These are phyloP conservation scores for Platorchestia sp. DNA, from an alignment of 1,140 invertebrate genomes.

Conservation along the genomic window DNA sequence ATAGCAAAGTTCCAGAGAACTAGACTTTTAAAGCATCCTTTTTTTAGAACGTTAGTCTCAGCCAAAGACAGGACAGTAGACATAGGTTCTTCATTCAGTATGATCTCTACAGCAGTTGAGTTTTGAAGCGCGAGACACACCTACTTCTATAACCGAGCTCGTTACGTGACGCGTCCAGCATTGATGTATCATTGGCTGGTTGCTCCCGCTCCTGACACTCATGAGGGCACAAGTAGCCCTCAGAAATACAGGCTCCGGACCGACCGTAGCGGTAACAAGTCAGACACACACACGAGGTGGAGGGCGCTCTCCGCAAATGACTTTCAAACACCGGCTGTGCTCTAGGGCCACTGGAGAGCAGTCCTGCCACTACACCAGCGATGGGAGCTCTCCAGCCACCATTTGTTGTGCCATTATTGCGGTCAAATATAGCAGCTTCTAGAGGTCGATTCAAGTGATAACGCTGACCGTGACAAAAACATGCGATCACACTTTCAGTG, in stretches of 20 bases:
- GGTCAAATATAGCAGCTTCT: background rate
- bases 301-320: background rate
- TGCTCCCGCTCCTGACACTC: background rate
- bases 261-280: background rate
- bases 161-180: background rate
- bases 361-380: background rate
- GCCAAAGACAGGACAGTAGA: background rate
- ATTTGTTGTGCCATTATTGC: background rate
- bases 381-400: background rate
- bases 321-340: background rate
- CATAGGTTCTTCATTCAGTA: background rate
- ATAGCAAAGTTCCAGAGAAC: background rate
- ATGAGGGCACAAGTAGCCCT: background rate
- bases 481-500: background rate
- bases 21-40: background rate
- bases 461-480: too few species aligned
- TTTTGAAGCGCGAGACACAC: background rate
- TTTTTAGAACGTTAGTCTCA: background rate
- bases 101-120: too few species aligned
- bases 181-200: background rate
- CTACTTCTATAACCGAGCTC: background rate
- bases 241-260: background rate
- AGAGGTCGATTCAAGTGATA: background rate
- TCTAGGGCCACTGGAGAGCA: background rate
- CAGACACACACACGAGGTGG: background rate